These are phyloP conservation scores for Dynastes hyllus DNA, from an alignment of 2,888 invertebrate species.

Conservation along the genomic window DNA sequence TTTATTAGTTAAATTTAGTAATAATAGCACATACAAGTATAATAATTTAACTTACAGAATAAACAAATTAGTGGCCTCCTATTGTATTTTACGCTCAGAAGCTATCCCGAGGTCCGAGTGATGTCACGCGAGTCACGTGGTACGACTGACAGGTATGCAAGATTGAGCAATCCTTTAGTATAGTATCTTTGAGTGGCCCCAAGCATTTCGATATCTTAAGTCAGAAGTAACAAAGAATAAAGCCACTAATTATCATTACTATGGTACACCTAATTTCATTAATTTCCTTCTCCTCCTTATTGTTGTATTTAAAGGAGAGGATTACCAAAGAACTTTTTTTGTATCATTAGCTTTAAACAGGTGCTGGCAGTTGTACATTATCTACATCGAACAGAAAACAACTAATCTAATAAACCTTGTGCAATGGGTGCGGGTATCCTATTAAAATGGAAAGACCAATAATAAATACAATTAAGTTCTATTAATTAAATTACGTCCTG, in stretches of 20 bases:
- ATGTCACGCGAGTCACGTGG: no score
- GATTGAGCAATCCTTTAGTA: no score
- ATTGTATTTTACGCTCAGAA: no score
- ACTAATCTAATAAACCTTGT: conserved; percentile 25
- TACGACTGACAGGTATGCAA: no score
- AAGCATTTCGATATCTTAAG: no score
- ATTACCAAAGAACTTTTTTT: neutral
- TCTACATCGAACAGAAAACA: conserved; percentile 23
- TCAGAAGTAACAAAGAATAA: no score
- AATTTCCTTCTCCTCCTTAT: neutral
- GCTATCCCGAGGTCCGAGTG: no score
- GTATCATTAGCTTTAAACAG: neutral
- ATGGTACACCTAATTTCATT: neutral
- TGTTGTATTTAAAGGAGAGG: neutral
- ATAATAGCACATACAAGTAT: no score
- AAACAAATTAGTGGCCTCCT: no score
- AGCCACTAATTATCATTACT: neutral
- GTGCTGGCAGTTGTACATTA: neutral
- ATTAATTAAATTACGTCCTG: conserved; percentile 46
- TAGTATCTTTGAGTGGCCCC: no score
- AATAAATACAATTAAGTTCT: conserved; percentile 41
- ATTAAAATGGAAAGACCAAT: conserved; percentile 39
- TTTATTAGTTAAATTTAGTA: no score
- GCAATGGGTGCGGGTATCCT: conserved; percentile 34
- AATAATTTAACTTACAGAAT: no score